Evolutionary conservation across 2,113 vertebrate genomes (phyloP), one percentile per base, ranked within the genome.

Genomic region (Desmodus rotundus): DNA sequence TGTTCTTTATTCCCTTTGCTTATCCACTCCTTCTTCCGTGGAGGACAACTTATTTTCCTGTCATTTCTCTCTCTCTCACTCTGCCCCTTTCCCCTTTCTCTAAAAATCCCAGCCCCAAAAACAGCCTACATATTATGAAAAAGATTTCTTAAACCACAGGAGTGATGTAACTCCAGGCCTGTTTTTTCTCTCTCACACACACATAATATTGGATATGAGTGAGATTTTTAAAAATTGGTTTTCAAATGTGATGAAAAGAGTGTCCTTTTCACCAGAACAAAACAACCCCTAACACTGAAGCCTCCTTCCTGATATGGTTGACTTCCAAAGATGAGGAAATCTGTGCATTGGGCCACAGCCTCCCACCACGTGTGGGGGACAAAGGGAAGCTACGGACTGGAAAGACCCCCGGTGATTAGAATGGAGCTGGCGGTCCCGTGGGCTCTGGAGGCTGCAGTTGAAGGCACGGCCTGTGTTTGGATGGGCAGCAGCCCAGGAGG

Each of bases 231-330:
- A 97, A 97, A 97, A 97, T 97, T 96, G 91, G 45, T 97, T 91
- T 93, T 93, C 89, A 92, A 95, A 96, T 96, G 95, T 97, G 96
- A 98, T 95, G 96, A 97, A 97, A 97, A 96, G 74, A 78, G 83
- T 96, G 96, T 97, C 94, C 93, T 96, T 97, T 97, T 91, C 93
- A 95, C 95, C 91, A 97, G 95, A 97, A 97, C 96, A 97, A 97
- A 97, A 97, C 95, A 97, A 94, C 67, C 54, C 54, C 47, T 95
- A 56, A 68, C 38, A 26, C 94, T 47, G 83, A 94, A 95, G 83
- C 31, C 83, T 96, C 93, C 95, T 97, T 96, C 93, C 96, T 95
- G 78, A 91, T 90, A 38, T 63, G 91, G 83, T 96, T 67, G 63
- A 41, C 47, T 93, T 95, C 96, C 96, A 96, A 92, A 72, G 82